phyloP scores from a whole-genome alignment of 2,113 vertebrate genomes.

The Gymnarchus niloticus region DNA sequence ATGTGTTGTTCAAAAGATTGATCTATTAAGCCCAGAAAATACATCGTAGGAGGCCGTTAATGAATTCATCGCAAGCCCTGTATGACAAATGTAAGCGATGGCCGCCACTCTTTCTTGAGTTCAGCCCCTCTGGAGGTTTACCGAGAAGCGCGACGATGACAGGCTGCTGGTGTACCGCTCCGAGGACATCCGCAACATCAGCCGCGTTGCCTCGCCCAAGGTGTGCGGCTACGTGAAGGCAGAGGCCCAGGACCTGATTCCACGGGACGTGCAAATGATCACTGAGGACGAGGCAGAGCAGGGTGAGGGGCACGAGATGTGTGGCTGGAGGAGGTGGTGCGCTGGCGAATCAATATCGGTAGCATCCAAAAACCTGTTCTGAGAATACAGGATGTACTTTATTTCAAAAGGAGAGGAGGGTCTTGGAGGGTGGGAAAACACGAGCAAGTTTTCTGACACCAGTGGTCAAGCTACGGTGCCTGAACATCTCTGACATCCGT shows the following conservation, averaged over 20 bases:
- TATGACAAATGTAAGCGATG: background rate
- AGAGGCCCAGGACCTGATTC: conserved; percentile 61
- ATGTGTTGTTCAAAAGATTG: background rate
- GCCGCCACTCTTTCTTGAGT: background rate
- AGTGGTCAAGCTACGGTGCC: too few relatives aligned
- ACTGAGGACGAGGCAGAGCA: background rate
- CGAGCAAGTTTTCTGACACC: too few relatives aligned
- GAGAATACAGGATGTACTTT: too few relatives aligned
- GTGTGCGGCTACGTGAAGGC: conserved; percentile 85
- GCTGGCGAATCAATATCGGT: background rate
- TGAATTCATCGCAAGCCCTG: too few relatives aligned
- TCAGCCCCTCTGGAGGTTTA: conserved; percentile 88
- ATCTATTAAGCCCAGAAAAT: background rate
- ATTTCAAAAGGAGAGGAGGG: too few relatives aligned
- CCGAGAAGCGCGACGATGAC: conserved; percentile 66
- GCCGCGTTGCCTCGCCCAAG: conserved; percentile 80
- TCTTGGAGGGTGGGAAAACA: too few relatives aligned
- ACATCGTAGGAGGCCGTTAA: background rate
- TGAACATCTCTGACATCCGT: too few relatives aligned
- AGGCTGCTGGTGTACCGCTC: conserved; percentile 88
- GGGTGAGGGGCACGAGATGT: conserved; percentile 32
- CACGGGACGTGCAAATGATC: conserved; percentile 47
- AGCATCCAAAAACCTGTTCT: too few relatives aligned
- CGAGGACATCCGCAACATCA: conserved; percentile 86
- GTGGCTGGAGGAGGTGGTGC: background rate